These are phyloP conservation scores for Augochlorella aurata DNA, from an alignment of 2,888 invertebrate species.

Conservation along the genomic window DNA sequence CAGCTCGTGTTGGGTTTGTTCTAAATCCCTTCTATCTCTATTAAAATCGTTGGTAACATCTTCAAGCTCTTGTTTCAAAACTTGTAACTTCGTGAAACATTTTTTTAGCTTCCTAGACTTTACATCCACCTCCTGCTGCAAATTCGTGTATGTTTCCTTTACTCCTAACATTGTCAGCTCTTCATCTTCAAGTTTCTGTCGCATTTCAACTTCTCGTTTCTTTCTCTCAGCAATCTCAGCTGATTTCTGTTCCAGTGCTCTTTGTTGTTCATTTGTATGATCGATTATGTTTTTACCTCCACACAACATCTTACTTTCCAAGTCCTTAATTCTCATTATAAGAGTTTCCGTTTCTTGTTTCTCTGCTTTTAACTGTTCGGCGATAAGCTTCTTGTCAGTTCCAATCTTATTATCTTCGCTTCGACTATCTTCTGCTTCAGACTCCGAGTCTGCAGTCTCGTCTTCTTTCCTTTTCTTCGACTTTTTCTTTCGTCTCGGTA, in stretches of 20 bases:
- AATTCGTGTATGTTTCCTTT: conserved; percentile 93
- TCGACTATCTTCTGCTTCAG: conserved; percentile 80
- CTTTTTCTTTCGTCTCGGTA: conserved; percentile 82
- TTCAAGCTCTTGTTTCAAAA: conserved; percentile 89
- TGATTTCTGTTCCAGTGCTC: conserved; percentile 92
- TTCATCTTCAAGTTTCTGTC: conserved; percentile 95
- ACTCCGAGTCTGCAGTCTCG: conserved; percentile 80
- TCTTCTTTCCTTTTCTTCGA: conserved; percentile 83
- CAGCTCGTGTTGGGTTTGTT: conserved; percentile 95
- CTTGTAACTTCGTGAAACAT: conserved; percentile 91
- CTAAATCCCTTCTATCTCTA: conserved; percentile 94
- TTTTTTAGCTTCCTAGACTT: conserved; percentile 97
- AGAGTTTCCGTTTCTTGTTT: conserved; percentile 89
- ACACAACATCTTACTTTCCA: conserved; percentile 96
- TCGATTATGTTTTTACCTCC: conserved; percentile 97
- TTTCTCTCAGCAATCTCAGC: conserved; percentile 95
- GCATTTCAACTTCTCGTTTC: conserved; percentile 93
- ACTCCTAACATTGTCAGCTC: conserved; percentile 96
- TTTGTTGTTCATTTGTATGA: conserved; percentile 96
- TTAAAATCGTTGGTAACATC: conserved; percentile 95
- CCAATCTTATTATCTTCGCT: conserved; percentile 79
- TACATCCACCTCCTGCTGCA: conserved; percentile 98
- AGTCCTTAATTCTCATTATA: conserved; percentile 89
- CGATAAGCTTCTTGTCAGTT: conserved; percentile 84
- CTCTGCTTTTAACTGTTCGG: conserved; percentile 86